phyloP scores from a whole-genome alignment of 53 echinoderm and acorn worm genomes.

The Hippasteria phrygiana region DNA sequence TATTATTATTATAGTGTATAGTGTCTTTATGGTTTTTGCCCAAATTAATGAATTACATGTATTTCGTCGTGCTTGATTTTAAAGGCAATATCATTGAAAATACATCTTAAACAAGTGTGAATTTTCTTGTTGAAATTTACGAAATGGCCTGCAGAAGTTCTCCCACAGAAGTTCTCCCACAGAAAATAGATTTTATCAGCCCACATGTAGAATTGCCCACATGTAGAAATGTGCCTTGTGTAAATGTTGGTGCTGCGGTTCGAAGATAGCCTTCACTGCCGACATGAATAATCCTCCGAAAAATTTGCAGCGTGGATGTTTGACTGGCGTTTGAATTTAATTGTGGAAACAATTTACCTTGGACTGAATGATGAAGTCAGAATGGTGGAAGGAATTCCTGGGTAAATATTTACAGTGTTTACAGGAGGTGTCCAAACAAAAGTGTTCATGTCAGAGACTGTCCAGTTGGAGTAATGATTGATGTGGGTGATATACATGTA shows the following conservation, averaged over 20 bases:
- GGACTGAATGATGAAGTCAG: not conserved
- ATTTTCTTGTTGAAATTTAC: no score
- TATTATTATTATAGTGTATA: no score
- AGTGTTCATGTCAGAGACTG: not conserved
- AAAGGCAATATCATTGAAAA: no score
- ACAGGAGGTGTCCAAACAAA: constrained; percentile 29
- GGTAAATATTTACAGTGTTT: constrained; percentile 17
- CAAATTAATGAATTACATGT: no score
- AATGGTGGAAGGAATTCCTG: constrained; percentile 2
- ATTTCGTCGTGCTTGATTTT: no score
- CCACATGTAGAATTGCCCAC: no score
- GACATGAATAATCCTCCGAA: not conserved
- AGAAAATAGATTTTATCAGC: no score
- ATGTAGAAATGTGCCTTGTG: not conserved
- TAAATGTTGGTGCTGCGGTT: not conserved
- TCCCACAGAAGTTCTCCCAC: no score
- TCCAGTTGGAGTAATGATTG: not conserved
- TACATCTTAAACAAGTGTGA: no score
- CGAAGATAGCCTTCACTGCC: not conserved
- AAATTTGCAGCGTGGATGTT: not conserved
- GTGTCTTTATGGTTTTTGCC: no score
- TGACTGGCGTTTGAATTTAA: not conserved
- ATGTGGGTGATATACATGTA: not conserved
- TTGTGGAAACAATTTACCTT: not conserved
- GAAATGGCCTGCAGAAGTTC: no score